Percentiles rank a stretch among this genome's conserved stretches.
Conservation (phyloP, 2,888 invertebrate genomes). For the Trissoscelio sp. region DNA sequence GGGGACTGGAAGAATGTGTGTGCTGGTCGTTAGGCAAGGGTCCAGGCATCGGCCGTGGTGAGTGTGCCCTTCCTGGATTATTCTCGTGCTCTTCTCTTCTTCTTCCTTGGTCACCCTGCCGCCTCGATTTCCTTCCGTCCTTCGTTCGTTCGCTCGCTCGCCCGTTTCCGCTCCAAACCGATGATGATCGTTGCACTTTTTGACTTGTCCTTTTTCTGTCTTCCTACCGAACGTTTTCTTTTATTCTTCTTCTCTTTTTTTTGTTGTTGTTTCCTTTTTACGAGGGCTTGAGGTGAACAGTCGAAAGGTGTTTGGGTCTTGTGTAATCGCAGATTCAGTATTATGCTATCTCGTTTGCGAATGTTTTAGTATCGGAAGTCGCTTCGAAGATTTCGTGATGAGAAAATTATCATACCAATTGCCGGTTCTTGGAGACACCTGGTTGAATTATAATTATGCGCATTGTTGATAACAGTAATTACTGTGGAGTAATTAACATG, state of each 20-base stretch:
- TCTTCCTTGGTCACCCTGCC: constrained; percentile 14
- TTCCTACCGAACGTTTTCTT: no score
- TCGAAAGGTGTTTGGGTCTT: constrained; percentile 22
- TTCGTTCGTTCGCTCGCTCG: constrained; percentile 26
- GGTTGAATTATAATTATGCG: no score
- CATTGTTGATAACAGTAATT: no score
- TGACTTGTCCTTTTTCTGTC: not conserved
- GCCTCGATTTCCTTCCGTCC: constrained; percentile 39
- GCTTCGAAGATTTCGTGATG: not conserved
- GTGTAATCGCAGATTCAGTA: constrained; percentile 9
- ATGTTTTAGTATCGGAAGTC: constrained; percentile 1
- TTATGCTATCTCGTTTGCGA: constrained; percentile 1
- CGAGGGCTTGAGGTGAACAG: constrained; percentile 21
- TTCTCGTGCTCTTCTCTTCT: constrained; percentile 2
- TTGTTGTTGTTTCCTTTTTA: constrained; percentile 9
- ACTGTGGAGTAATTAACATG: no score
- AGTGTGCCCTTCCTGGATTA: not conserved
- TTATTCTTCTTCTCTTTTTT: not conserved
- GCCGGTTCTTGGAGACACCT: no score
- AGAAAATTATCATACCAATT: no score
- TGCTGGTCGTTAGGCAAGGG: no score
- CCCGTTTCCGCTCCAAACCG: constrained; percentile 31
- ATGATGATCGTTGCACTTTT: constrained; percentile 31
- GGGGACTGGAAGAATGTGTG: no score
- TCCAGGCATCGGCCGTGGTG: no score